These are phyloP conservation scores for Ferdinandea cuprea DNA, from an alignment of 2,888 invertebrate species.

Conservation along the genomic window DNA sequence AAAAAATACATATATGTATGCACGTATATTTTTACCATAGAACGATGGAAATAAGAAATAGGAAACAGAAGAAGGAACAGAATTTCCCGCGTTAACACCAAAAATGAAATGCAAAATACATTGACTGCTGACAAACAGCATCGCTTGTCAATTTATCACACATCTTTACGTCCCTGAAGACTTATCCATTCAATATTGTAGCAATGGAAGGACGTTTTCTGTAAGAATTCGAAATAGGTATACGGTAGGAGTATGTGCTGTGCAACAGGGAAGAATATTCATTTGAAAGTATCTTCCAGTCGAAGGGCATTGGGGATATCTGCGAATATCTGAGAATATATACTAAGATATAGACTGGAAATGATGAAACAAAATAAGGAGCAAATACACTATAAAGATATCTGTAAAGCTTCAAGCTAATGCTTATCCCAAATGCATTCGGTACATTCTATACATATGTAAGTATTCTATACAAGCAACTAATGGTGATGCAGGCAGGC, in stretches of 20 bases:
- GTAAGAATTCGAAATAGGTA: neutral
- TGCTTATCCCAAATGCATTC: slow-evolving; percentile 19
- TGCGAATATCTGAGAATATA: too few relatives aligned
- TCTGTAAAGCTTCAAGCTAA: slow-evolving; percentile 39
- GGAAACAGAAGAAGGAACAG: slow-evolving; percentile 32
- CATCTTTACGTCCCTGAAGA: slow-evolving; percentile 57
- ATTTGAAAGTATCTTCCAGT: slow-evolving; percentile 40
- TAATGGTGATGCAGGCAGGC: neutral
- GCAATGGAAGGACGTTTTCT: neutral
- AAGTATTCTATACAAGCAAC: neutral
- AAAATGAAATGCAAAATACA: slow-evolving; percentile 81
- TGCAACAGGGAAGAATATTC: slow-evolving; percentile 30
- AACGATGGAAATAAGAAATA: neutral
- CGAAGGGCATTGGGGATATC: slow-evolving; percentile 15
- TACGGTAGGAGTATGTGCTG: neutral
- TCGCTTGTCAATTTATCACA: slow-evolving; percentile 83
- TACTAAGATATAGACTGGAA: slow-evolving; percentile 5
- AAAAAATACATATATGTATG: too few relatives aligned
- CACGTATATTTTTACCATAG: slow-evolving; percentile 4
- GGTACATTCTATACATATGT: neutral
- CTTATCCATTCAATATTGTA: slow-evolving; percentile 10
- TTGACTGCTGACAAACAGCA: slow-evolving; percentile 83
- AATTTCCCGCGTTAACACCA: slow-evolving; percentile 59
- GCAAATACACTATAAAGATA: slow-evolving; percentile 46
- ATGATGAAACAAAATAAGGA: slow-evolving; percentile 4